phyloP scores from a whole-genome alignment of 2,113 vertebrate genomes.

The Corythoichthys intestinalis region DNA sequence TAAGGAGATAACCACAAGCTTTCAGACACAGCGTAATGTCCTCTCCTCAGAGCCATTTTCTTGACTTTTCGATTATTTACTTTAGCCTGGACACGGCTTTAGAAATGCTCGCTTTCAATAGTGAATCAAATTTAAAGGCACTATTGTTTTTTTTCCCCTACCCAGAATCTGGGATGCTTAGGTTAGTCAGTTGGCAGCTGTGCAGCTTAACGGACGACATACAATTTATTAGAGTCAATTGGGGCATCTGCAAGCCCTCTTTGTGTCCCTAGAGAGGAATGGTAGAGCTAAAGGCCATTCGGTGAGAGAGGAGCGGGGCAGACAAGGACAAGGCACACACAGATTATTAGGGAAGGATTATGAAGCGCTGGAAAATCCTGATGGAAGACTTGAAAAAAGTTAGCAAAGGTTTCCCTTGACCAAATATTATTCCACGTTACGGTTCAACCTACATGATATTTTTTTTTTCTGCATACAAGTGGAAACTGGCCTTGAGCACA shows the following conservation, averaged over 20 bases:
- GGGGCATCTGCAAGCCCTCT: conserved; percentile 54
- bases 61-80: conserved; percentile 34
- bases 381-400: conserved; percentile 14
- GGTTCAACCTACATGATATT: neutral
- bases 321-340: conserved; percentile 3
- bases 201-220: conserved; percentile 52
- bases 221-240: conserved; percentile 62
- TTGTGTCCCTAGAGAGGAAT: conserved; percentile 52
- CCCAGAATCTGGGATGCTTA: conserved; percentile 36
- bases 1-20: neutral
- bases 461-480: neutral
- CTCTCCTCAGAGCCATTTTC: neutral
- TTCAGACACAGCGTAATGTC: neutral
- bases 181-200: conserved; percentile 50
- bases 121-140: conserved; percentile 55
- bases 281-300: conserved; percentile 40
- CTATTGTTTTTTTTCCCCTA: conserved; percentile 2
- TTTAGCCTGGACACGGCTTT: conserved; percentile 39
- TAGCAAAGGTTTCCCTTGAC: conserved; percentile 30
- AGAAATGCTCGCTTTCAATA: conserved; percentile 34
- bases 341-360: conserved; percentile 41
- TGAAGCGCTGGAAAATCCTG: conserved; percentile 27
- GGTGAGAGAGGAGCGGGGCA: neutral
- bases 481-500: neutral
- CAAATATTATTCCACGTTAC: neutral